These are phyloP conservation scores for Tinamus major DNA, from an alignment of 2,797 vertebrate genomes.

Conservation along the genomic window DNA sequence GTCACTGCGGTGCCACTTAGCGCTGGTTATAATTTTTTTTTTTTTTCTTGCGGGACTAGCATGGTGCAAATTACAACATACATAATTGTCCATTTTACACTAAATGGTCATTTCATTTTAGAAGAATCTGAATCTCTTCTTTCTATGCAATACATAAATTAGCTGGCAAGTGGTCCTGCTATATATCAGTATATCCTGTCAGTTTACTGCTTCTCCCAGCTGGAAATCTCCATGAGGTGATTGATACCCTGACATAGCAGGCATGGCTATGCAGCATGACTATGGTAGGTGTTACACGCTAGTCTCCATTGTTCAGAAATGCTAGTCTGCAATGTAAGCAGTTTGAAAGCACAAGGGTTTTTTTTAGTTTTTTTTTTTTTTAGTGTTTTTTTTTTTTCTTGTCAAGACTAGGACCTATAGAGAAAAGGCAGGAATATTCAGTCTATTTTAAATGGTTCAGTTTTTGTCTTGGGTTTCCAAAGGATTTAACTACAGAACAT, in stretches of 20 bases:
- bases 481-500: background rate
- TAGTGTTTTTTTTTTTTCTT: background rate
- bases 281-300: background rate
- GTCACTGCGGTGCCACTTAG: background rate
- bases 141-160: background rate
- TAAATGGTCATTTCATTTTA: background rate
- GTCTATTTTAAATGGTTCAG: background rate
- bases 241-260: background rate
- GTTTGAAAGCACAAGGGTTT: background rate
- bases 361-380: too few species aligned
- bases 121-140: background rate
- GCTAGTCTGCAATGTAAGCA: background rate
- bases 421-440: background rate
- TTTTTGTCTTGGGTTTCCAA: background rate
- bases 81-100: background rate
- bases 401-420: background rate
- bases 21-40: rapidly evolving
- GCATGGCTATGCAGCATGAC: background rate
- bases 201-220: background rate
- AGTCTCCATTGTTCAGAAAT: background rate
- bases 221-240: background rate
- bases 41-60: background rate
- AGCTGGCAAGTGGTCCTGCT: background rate
- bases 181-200: background rate
- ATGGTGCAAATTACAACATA: background rate